Base-by-base conservation (phyloP, 2,888 invertebrate genomes). In the Spatulosminthurus flaviceps region DNA sequence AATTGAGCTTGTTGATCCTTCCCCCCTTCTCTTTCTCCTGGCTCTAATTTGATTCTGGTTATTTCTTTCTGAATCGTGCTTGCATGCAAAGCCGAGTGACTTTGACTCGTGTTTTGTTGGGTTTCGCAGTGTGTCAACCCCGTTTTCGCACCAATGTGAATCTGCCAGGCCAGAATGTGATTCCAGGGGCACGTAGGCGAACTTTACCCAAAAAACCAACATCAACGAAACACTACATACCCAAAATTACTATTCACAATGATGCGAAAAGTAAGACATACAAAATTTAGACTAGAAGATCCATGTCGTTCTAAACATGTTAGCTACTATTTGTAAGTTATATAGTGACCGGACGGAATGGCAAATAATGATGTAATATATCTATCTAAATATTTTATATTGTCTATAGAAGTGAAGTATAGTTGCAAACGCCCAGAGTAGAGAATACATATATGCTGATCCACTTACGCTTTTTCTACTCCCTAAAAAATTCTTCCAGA, bases 141-240 rank as follows among this genome's bases (percentile, higher is more conserved):
- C 82, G 84, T 84, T 81, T 82, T 84, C 83, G 83, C 83, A 83
- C 84, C 82, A 70, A 70, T 64, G 34, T 61, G 71, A 77, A 82
- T 78, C 82, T 82, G 80, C 81, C 82, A 83, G 83, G 81, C 82
- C 82, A 82, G 79, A 81, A 69, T 77, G 61, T 41, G 71, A 77
- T 79, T 83, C 83, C 81, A 83, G 82, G 83, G 83, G 81, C 84
- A 80, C 83, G 83, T 84, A 85, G 84, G 81, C 83, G 85, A 83
- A 83, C 83, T 80, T 84, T 85, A 84, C 85, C 85, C 81, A 85
- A 84, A 84, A 85, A 84, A 81, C 85, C 83, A 80, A 81, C 82
- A 77, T 81, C 82, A 74, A 43, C 80, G 28, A 83, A 84, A 83
- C 82, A 82, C 79, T 80, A 79, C 82, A 84, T 84, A 81, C 84